Evolutionary conservation across 2,888 invertebrate genomes (phyloP).

Genomic region (Plagodis pulveraria): DNA sequence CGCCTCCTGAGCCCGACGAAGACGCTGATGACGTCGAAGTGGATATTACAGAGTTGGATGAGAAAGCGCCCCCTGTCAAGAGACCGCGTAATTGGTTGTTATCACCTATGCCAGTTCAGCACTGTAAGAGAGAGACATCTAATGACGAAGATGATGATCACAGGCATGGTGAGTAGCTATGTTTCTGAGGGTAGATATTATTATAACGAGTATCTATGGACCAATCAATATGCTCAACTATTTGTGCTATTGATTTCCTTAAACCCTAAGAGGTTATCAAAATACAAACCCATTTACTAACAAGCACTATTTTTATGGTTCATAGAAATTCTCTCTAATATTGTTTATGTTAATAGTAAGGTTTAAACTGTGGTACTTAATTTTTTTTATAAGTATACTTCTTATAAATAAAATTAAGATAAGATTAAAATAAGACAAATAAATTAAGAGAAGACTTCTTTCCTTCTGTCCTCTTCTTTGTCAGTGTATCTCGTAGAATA

Average conservation of each 20-base stretch:
- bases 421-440: too few species aligned
- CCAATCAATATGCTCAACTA: background rate
- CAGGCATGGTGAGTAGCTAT: slow-evolving; percentile 65
- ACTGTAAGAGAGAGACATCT: slow-evolving; percentile 71
- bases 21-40: slow-evolving; percentile 75
- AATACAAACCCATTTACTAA: too few species aligned
- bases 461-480: too few species aligned
- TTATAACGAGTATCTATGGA: background rate
- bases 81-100: slow-evolving; percentile 78
- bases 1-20: slow-evolving; percentile 78
- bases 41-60: slow-evolving; percentile 79
- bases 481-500: too few species aligned
- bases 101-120: slow-evolving; percentile 69
- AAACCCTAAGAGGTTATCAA: too few species aligned
- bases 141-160: slow-evolving; percentile 69
- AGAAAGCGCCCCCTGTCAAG: slow-evolving; percentile 68
- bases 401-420: too few species aligned
- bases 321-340: too few species aligned
- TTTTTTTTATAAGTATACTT: too few species aligned
- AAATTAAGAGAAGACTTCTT: too few species aligned
- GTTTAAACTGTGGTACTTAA: too few species aligned
- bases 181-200: background rate
- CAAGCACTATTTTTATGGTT: too few species aligned
- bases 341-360: too few species aligned
- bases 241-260: background rate